Conservation (phyloP, 2,113 vertebrate genomes). For the Microtus ochrogaster region DNA sequence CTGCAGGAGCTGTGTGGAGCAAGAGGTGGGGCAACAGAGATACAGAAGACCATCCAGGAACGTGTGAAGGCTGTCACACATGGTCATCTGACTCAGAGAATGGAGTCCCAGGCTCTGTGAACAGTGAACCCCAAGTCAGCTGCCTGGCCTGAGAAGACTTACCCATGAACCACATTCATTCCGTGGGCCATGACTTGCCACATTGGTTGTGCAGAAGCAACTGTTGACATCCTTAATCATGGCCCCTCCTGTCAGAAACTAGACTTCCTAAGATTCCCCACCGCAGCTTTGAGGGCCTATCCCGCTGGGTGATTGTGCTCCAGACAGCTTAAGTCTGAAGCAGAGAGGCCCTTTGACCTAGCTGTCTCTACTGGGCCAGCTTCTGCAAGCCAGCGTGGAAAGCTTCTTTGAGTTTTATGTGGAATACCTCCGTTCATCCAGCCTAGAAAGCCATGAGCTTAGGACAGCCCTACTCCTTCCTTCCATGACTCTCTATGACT, state of each 20-base stretch:
- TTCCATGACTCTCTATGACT: not conserved
- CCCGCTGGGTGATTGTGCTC: no score
- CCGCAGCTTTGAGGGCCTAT: no score
- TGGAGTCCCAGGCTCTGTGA: accelerated
- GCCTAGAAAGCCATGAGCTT: not conserved
- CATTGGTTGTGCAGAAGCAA: not conserved
- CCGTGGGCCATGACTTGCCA: not conserved
- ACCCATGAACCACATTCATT: no score
- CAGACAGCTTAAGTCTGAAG: not conserved
- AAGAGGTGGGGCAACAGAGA: not conserved
- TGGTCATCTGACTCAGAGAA: not conserved
- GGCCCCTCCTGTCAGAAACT: not conserved
- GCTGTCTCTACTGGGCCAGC: not conserved
- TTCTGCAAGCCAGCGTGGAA: not conserved
- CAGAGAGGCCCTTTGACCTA: not conserved
- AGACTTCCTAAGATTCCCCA: not conserved
- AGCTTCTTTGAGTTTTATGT: not conserved
- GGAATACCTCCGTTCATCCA: not conserved
- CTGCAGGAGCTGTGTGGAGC: not conserved
- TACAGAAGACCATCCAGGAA: no score
- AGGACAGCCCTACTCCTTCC: not conserved
- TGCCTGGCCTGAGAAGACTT: not conserved
- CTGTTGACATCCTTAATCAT: no score
- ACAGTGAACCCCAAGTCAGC: not conserved
- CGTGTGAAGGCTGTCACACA: not conserved